Evolutionary conservation across 2,113 vertebrate genomes (phyloP), one percentile per base, ranked within the genome.

Genomic region (Hucho hucho): DNA sequence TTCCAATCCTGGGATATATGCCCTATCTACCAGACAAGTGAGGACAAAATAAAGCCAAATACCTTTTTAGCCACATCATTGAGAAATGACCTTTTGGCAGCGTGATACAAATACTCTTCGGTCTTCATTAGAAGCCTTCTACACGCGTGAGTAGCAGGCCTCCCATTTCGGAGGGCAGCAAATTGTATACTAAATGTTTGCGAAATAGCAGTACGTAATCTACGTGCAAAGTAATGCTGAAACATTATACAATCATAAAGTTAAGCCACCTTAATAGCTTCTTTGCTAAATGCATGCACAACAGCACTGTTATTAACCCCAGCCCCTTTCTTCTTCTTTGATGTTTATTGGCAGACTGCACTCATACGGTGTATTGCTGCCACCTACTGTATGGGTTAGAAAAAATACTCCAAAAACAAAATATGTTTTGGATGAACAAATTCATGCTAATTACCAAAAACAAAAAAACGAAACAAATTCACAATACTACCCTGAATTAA

Each of bases 51-150:
- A 46, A 6, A 56, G 70, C 0, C 3, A 9, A 46, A 4, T 79
- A 84, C 86, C 86, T 81, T 56, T 6, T 69, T 76, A 0, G 29
- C 37, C 13, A 29, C 29, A 13, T 53, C 3, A 3, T 64, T 80
- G 22, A 75, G 61, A 71, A 75, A 70, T 24, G 79, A 72, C 79
- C 77, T 72, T 72, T 20, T 66, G 6, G 6, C 26, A 43, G 53
- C 13, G 25, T 73, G 37, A 22, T 76, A 32, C 4, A 72, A 70
- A 37, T 49, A 6, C 20, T 47, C 59, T 25, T 26, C 47, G 24
- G 14, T 67, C n/a, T 4, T 69, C 47, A 75, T 24, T 13, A 43
- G 20, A 18, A 67, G 65, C 29, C 65, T 67, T 32, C 64, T 32
- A 26, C 26, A 67, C 28, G 65, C 65, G 29, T 28, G 25, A 25